A percentile compares a stretch with the other conserved stretches of the same genome.
These are phyloP conservation scores for Caenorhabditis macrosperma DNA, from an alignment of 2,888 invertebrate genomes.

Conservation along the genomic window DNA sequence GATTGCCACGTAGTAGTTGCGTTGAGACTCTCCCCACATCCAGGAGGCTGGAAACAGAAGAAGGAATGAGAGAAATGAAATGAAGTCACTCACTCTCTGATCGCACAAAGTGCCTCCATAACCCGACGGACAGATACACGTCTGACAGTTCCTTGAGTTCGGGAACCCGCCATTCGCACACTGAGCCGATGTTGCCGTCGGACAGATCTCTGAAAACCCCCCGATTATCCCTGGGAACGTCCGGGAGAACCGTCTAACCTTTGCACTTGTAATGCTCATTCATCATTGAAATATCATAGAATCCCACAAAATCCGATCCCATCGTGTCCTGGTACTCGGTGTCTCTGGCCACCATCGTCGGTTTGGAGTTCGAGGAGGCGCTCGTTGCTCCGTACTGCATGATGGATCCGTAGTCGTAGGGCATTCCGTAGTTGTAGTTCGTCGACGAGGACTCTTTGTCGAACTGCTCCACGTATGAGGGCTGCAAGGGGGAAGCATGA, in stretches of 20 bases:
- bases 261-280: conserved; percentile 76
- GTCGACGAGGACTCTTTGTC: conserved; percentile 70
- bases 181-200: conserved; percentile 51
- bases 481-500: too few relatives aligned
- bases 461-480: conserved; percentile 71
- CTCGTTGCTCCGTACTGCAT: conserved; percentile 72
- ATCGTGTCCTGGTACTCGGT: conserved; percentile 69
- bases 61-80: too few relatives aligned
- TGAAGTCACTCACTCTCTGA: conserved; percentile 59
- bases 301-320: conserved; percentile 72
- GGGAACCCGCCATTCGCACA: conserved; percentile 76
- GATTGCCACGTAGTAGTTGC: conserved; percentile 50
- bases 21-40: conserved; percentile 58
- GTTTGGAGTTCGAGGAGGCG: conserved; percentile 64
- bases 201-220: conserved; percentile 62
- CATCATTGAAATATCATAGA: conserved; percentile 77
- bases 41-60: conserved; percentile 57
- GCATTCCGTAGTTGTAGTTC: conserved; percentile 76
- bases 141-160: conserved; percentile 67
- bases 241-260: too few relatives aligned
- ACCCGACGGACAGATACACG: conserved; percentile 75
- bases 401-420: conserved; percentile 76
- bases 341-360: conserved; percentile 69
- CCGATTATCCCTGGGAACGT: too few relatives aligned
- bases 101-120: conserved; percentile 70